A percentile compares a stretch with the other conserved stretches of the same genome.
These are phyloP conservation scores for Vireo altiloquus DNA, from an alignment of 2,113 vertebrate species.

Conservation along the genomic window DNA sequence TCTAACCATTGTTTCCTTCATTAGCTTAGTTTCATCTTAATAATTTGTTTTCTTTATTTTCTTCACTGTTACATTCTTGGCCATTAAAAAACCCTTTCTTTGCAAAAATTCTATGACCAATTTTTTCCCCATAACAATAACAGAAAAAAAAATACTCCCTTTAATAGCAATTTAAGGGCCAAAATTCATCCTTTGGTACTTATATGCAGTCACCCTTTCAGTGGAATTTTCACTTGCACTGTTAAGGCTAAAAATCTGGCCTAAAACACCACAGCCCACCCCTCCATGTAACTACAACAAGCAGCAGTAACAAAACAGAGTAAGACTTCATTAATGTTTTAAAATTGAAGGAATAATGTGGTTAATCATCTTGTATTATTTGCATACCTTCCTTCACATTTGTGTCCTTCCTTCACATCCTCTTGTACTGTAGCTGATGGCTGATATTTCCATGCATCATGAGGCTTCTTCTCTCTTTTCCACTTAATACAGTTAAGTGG, in stretches of 20 bases:
- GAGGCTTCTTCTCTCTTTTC: background rate
- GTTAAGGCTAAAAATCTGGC: background rate
- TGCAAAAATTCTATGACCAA: background rate
- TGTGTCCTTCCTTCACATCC: background rate
- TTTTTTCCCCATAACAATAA: slow-evolving; percentile 30
- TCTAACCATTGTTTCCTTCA: background rate
- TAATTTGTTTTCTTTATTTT: background rate
- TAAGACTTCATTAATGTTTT: background rate
- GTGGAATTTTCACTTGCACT: background rate
- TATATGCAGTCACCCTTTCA: background rate
- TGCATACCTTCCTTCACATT: background rate
- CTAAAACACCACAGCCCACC: background rate
- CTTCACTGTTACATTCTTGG: background rate
- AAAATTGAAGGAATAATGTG: background rate
- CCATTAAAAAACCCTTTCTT: background rate
- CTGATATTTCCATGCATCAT: background rate
- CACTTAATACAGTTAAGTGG: background rate
- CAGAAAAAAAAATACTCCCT: background rate
- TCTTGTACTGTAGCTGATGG: background rate
- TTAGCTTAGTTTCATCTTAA: background rate
- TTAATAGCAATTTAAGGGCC: background rate
- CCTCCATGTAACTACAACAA: background rate
- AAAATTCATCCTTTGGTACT: background rate
- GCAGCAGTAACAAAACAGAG: background rate
- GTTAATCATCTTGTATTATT: background rate